These are phyloP conservation scores for Drosophila ananassae DNA, from an alignment of 1,140 invertebrate genomes.

Conservation along the genomic window DNA sequence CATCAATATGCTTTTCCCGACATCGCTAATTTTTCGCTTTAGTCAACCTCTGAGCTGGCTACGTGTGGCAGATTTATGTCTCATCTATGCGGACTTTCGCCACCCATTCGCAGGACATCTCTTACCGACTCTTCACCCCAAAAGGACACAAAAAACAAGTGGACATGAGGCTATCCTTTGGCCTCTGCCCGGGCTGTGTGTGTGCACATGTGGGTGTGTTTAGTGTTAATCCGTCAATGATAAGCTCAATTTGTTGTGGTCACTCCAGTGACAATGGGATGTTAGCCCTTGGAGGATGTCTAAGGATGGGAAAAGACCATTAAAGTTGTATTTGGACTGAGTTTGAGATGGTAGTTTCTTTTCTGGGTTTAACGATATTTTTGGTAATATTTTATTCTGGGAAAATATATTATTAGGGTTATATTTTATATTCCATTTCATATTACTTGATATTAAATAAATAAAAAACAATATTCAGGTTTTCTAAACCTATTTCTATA, in stretches of 20 bases:
- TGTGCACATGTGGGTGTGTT: conserved; percentile 60
- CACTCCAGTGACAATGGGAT: conserved; percentile 72
- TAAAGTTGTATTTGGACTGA: conserved; percentile 67
- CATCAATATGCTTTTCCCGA: conserved; percentile 77
- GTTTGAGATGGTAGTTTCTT: conserved; percentile 47
- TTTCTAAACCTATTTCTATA: no score
- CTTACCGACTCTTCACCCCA: background rate
- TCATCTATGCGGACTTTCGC: conserved; percentile 33
- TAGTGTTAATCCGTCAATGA: conserved; percentile 83
- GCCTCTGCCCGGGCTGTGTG: background rate
- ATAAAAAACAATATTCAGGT: no score
- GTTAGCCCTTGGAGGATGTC: background rate
- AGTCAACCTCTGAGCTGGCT: conserved; percentile 64
- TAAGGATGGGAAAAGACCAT: conserved; percentile 51
- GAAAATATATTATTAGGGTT: background rate
- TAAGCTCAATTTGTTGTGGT: conserved; percentile 83
- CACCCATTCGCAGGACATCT: conserved; percentile 1
- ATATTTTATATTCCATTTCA: background rate
- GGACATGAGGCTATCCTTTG: conserved; percentile 31
- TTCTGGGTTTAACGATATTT: background rate
- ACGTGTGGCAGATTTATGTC: conserved; percentile 78
- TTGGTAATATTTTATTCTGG: background rate
- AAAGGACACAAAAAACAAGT: conserved; percentile 53
- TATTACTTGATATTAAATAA: no score
- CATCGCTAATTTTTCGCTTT: conserved; percentile 73